phyloP scores from a whole-genome alignment of 2,888 invertebrate species.

The Thymelicus sylvestris region DNA sequence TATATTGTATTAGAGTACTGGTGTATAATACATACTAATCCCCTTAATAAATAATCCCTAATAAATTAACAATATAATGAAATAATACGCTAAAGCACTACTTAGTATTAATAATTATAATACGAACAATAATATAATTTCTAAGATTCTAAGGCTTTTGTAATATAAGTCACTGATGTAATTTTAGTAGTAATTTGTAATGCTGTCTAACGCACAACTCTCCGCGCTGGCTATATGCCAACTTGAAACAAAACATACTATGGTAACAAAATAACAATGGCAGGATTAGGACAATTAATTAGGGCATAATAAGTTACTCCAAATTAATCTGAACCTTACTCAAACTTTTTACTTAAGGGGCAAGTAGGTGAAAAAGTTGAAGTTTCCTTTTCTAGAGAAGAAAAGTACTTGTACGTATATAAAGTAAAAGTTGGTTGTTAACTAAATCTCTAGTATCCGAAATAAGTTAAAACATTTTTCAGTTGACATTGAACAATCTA shows the following conservation, averaged over 20 bases:
- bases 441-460: no score
- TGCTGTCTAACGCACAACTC: constrained; percentile 9
- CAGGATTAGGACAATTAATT: constrained; percentile 11
- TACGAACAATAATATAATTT: not conserved
- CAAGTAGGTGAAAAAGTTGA: not conserved
- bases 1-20: no score
- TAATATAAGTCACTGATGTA: not conserved
- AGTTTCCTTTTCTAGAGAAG: no score
- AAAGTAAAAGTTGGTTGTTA: no score
- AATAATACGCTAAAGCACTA: no score
- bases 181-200: constrained; percentile 9
- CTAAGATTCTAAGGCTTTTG: not conserved
- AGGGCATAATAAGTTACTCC: constrained; percentile 3
- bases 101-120: no score
- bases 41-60: no score
- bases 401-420: no score
- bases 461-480: no score
- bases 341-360: not conserved
- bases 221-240: constrained; percentile 7
- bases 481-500: no score
- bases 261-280: constrained; percentile 9
- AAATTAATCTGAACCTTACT: not conserved
- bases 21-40: no score
- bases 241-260: constrained; percentile 11
- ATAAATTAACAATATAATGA: no score